phyloP scores from a whole-genome alignment of 2,797 vertebrate species.

The Melanotaenia boesemani region DNA sequence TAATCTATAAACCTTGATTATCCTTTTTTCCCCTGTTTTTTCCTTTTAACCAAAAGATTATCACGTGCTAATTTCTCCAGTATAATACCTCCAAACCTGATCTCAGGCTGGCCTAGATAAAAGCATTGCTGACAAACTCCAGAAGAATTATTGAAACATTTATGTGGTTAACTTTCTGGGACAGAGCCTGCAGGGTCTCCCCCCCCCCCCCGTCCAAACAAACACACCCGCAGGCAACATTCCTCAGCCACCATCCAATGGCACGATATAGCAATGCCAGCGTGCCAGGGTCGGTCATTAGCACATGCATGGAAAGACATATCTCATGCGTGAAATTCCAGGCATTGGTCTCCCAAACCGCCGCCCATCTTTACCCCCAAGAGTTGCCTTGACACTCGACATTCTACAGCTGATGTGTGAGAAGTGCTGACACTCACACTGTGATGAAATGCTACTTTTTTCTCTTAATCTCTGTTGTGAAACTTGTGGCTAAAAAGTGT shows the following conservation, averaged over 20 bases:
- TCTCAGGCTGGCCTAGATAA: constrained; percentile 56
- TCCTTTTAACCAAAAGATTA: constrained; percentile 20
- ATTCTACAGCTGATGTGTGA: constrained; percentile 68
- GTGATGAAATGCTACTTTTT: constrained; percentile 37
- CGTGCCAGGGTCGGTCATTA: constrained; percentile 59
- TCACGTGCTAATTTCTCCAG: constrained; percentile 43
- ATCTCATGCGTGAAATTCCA: constrained; percentile 62
- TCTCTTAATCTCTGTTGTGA: constrained; percentile 39
- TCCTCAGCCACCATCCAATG: constrained; percentile 44
- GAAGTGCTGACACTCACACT: constrained; percentile 19
- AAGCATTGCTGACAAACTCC: constrained; percentile 41
- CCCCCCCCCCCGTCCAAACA: constrained; percentile 27
- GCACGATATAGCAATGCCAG: constrained; percentile 19
- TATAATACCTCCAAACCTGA: constrained; percentile 42
- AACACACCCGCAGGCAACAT: constrained; percentile 48
- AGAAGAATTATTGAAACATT: constrained; percentile 53
- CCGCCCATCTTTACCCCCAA: constrained; percentile 10
- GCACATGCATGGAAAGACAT: constrained; percentile 47
- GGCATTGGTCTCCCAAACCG: constrained; percentile 37
- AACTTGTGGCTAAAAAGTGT: constrained; percentile 52
- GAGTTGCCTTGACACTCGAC: constrained; percentile 54
- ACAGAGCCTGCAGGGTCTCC: constrained; percentile 34
- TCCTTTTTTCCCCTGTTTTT: neutral
- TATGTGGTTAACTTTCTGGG: constrained; percentile 37
- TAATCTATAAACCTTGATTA: constrained; percentile 31